Evolutionary conservation across 2,113 vertebrate genomes (phyloP), one percentile per base, ranked within the genome.

Genomic region (Galbula dea): DNA sequence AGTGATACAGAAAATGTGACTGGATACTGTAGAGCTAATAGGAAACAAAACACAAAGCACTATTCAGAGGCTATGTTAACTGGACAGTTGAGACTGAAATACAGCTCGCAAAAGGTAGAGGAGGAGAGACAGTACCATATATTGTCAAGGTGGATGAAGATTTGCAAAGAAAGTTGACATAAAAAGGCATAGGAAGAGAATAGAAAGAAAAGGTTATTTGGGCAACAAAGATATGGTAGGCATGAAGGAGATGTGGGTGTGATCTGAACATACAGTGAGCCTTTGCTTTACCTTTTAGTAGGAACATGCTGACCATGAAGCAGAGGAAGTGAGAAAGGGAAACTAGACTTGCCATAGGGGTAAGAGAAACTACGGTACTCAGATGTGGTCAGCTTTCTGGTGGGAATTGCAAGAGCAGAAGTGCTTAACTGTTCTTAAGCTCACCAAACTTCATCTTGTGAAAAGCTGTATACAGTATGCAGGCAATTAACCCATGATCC

Each of bases 261-360:
- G 48, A 27, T 49, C 43, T 75, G 74, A 72, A 55, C 1, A 2
- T 4, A 4, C 22, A 21, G 22, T 11, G 22, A 37, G 19, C 22
- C 39, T 72, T 51, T 72, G 62, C 36, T 45, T 52, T 5, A 32
- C 30, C 39, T 65, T 52, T 74, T 45, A 7, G 39, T 9, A 48
- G 54, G 71, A 41, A 7, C 19, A 2, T 4, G 13, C 23, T 93
- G 75, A 20, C 49, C 8, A 0, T 1, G 6, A 46, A 75, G 74
- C 46, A 62, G 59, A 19, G 10, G 54, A 23, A 52, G 20, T 12
- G 15, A 83, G 65, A 32, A 36, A 19, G 36, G 22, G 8, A 54
- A 76, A 73, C 27, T 51, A 52, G 16, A 8, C 55, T 74, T 7
- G 2, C 24, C 30, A 0, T 2, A 1, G 15, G 18, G n/a, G 23